Evolutionary conservation across 2,888 invertebrate species (phyloP), one percentile per base, ranked within the genome.

Genomic region (Octonoba sinensis): DNA sequence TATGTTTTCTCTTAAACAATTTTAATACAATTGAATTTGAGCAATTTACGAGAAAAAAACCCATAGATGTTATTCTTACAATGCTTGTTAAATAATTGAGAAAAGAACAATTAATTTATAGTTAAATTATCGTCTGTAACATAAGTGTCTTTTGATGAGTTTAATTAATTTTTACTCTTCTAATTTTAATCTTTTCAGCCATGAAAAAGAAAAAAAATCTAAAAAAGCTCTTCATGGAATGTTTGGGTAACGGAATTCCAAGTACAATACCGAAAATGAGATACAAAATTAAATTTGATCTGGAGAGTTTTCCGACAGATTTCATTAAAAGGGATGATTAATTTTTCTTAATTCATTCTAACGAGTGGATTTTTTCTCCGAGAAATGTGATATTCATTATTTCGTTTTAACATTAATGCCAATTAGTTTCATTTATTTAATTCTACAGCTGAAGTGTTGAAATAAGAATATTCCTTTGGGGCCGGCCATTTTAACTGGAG

Each of bases 281-380:
- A 36, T 36, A 36, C 36, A 24, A 22, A 65, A 49, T 44, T 65
- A 46, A 49, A 65, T 49, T 49, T 47, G 49, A 65, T 47, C 18
- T 65, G 20, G 65, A 13, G 18, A 44, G 0, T 49, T 49, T 49
- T 49, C 24, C 49, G 47, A 47, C 73, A 46, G 69, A 69, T 62
- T 81, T 81, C 54, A 69, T 81, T 69, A 81, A 69, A 27, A 69
- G 64, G 56, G 69, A 65, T 69, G 79, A 81, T 73, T 81, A 81
- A 81, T 73, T 64, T 62, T 46, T 69, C 72, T 72, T 60, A 66
- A 79, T 56, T 20, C 44, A 13, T 54, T 62, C n/a, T 69, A 73
- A 73, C 51, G 49, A 65, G 65, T 3, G 16, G 1, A 54, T 69
- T 44, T 54, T 36, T 62, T 8, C 13, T 4, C 36, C 36, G 36